Base-by-base conservation (phyloP, 2,797 vertebrate genomes). In the Perodicticus potto region DNA sequence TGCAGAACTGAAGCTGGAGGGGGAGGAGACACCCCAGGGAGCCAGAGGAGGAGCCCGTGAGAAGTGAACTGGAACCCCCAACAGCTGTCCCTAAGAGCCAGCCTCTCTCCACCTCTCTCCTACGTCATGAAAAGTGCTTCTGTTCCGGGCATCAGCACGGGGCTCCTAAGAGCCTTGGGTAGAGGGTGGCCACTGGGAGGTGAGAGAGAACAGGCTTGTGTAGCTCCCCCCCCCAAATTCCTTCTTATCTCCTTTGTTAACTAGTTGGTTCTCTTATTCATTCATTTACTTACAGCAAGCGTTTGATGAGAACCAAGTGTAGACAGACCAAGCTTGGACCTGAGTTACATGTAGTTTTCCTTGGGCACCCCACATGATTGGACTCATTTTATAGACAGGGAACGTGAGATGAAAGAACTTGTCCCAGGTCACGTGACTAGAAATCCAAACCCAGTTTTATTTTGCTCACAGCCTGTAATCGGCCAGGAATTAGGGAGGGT, bases 101-200 rank as follows among this genome's bases (percentile, higher is more conserved):
- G 14, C 12, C 19, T 53, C 78, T 55, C 67, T 59, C 57, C 22
- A 37, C 2, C 40, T 59, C 57, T 20, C 5, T 73, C n/a, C 55
- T 61, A 20, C 29, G 25, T 53, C 20, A 5, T 7, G n/a, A 43
- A 45, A 76, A 40, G 14, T 20, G 6, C n/a, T 77, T 84, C 55
- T 49, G 0, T 32, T 32, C 13, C 11, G 23, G 3, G 7, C 4
- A 2, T 1, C 13, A 37, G 1, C 11, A 8, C 16, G 7, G 34
- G 20, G 1, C 27, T 73, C 22, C 59, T 25, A 11, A 65, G 5
- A 2, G 5, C 25, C 7, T 7, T 40, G 29, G 19, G n/a, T 20
- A 40, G 32, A 49, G 40, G 1, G 3, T 20, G 22, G 34, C 32
- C 45, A 0, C 43, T 17, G 23, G 37, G 12, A 65, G 61, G 61